phyloP scores from a whole-genome alignment of 1,140 invertebrate genomes.

The Ceratosolen solmsi region DNA sequence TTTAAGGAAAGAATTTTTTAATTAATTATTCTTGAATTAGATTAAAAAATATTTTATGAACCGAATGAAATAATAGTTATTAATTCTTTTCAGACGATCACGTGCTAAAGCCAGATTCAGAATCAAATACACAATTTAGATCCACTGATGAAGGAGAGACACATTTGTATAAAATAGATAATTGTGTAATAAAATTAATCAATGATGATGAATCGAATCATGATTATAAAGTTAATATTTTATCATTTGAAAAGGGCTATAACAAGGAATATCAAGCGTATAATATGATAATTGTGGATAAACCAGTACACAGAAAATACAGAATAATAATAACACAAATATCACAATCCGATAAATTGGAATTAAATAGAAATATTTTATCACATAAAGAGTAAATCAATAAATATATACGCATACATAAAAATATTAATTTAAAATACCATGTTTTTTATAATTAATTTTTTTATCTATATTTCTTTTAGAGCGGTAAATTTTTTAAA shows the following conservation, averaged over 20 bases:
- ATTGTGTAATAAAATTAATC: conserved; percentile 7
- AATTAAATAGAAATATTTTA: conserved; percentile 54
- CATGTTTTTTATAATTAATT: no score
- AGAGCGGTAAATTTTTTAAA: conserved; percentile 59
- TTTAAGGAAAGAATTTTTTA: no score
- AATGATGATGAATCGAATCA: not conserved
- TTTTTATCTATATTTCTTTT: conserved; percentile 31
- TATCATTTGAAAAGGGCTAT: conserved; percentile 58
- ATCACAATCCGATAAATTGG: conserved; percentile 36
- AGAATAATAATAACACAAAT: conserved; percentile 28
- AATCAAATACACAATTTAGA: not conserved
- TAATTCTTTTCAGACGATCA: no score
- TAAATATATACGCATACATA: no score
- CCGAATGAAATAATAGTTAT: no score
- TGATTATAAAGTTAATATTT: conserved; percentile 46
- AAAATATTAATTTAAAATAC: no score
- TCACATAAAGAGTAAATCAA: conserved; percentile 59
- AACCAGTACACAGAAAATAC: conserved; percentile 57
- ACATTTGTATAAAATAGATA: conserved; percentile 30
- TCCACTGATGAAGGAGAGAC: not conserved
- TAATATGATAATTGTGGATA: conserved; percentile 59
- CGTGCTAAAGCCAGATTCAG: no score
- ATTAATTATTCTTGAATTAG: no score
- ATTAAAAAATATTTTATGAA: no score
- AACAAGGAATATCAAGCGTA: conserved; percentile 61